Evolutionary conservation across 2,888 invertebrate genomes (phyloP).

Genomic region (Ichneumoninae sp.): DNA sequence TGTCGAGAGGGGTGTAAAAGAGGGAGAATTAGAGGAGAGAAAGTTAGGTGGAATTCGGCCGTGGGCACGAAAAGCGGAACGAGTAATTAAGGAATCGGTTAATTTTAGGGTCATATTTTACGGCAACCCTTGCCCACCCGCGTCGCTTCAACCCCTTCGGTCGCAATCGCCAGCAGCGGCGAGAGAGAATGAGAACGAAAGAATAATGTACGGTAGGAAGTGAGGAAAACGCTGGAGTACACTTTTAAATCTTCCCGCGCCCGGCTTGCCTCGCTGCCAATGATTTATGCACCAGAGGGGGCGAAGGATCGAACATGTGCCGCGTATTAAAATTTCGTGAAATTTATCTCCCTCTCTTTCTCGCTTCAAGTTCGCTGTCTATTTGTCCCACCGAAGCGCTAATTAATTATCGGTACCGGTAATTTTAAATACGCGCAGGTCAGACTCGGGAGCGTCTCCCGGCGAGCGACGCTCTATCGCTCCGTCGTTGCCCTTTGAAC

Average conservation of each 20-base stretch:
- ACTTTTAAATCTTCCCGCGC: conserved; percentile 60
- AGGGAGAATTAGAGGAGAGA: conserved; percentile 49
- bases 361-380: conserved; percentile 15
- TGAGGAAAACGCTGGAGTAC: conserved; percentile 26
- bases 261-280: conserved; percentile 41
- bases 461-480: not conserved
- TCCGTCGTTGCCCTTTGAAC: conserved; percentile 53
- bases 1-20: conserved; percentile 33
- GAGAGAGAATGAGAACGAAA: conserved; percentile 41
- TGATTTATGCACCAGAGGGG: conserved; percentile 76
- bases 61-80: conserved; percentile 74
- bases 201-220: conserved; percentile 33
- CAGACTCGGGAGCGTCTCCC: not conserved
- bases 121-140: conserved; percentile 61
- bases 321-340: conserved; percentile 74
- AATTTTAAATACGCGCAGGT: conserved; percentile 63
- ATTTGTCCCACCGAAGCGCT: conserved; percentile 40
- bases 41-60: conserved; percentile 51
- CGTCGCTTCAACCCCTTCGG: conserved; percentile 58
- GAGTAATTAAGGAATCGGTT: conserved; percentile 83
- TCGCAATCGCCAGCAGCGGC: conserved; percentile 28
- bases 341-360: conserved; percentile 40
- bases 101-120: conserved; percentile 82
- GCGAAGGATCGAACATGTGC: conserved; percentile 77
- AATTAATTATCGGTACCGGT: conserved; percentile 63